phyloP scores from a whole-genome alignment of 1,140 invertebrate genomes.

The Drosophila parvula region DNA sequence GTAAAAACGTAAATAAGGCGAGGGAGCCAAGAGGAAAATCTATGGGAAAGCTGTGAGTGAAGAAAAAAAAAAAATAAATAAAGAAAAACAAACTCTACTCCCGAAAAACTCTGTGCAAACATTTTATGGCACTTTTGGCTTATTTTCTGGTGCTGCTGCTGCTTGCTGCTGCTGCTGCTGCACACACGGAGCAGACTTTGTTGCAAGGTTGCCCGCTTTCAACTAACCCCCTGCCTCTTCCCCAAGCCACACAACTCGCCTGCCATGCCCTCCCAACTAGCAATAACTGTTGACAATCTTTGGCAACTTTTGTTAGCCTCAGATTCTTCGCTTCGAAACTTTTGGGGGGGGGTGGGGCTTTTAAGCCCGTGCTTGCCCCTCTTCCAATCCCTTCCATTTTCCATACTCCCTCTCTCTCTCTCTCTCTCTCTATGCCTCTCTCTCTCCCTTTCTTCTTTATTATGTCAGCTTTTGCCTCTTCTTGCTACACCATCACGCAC shows the following conservation, averaged over 20 bases:
- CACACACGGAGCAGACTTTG: conserved; percentile 48
- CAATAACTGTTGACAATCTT: conserved; percentile 81
- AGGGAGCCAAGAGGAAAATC: conserved; percentile 4
- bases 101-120: conserved; percentile 72
- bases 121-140: conserved; percentile 79
- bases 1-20: conserved; percentile 63
- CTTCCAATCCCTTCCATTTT: conserved; percentile 15
- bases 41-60: conserved; percentile 29
- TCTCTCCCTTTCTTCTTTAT: conserved; percentile 6
- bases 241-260: neutral
- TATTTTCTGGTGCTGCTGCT: conserved; percentile 57
- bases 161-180: conserved; percentile 48
- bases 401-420: neutral
- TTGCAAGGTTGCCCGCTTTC: conserved; percentile 8
- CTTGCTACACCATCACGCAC: conserved; percentile 57
- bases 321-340: conserved; percentile 41
- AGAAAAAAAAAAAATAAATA: neutral
- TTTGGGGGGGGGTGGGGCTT: conserved; percentile 27
- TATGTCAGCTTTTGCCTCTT: conserved; percentile 13
- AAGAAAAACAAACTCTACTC: conserved; percentile 33
- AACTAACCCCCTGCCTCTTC: neutral
- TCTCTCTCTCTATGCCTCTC: neutral
- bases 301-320: conserved; percentile 68
- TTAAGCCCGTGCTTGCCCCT: neutral
- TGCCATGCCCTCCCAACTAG: conserved; percentile 23